phyloP scores from a whole-genome alignment of 2,888 invertebrate species.

The Agrypnus murinus region DNA sequence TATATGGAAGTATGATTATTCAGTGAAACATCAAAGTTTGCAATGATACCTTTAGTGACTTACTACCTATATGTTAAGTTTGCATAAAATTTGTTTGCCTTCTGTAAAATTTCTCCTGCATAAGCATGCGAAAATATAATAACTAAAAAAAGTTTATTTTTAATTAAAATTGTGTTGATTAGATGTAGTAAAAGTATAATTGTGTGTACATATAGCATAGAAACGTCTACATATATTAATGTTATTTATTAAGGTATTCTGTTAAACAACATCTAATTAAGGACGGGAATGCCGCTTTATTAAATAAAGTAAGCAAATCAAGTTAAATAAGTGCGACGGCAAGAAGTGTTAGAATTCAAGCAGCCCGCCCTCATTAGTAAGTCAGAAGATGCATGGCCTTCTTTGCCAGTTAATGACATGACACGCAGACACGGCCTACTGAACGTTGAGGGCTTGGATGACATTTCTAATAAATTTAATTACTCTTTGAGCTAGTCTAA shows the following conservation, averaged over 20 bases:
- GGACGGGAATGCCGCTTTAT: slow-evolving; percentile 32
- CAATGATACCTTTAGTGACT: too few relatives aligned
- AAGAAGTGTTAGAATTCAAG: slow-evolving; percentile 53
- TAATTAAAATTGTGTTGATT: too few relatives aligned
- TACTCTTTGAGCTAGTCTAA: slow-evolving; percentile 60
- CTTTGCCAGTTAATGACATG: slow-evolving; percentile 62
- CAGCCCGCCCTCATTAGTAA: slow-evolving; percentile 64
- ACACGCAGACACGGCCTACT: slow-evolving; percentile 62
- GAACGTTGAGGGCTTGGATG: slow-evolving; percentile 59
- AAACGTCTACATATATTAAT: slow-evolving; percentile 25
- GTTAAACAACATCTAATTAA: slow-evolving; percentile 46
- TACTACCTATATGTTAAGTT: too few relatives aligned
- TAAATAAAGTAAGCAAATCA: slow-evolving; percentile 47
- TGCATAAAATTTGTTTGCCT: too few relatives aligned
- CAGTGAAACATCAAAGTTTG: too few relatives aligned
- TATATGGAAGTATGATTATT: too few relatives aligned
- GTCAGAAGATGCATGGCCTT: slow-evolving; percentile 60
- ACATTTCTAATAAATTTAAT: slow-evolving; percentile 64
- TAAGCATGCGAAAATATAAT: too few relatives aligned
- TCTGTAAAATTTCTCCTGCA: too few relatives aligned
- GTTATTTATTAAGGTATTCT: slow-evolving; percentile 41
- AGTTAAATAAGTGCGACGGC: slow-evolving; percentile 46
- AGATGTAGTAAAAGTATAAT: too few relatives aligned
- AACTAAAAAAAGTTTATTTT: too few relatives aligned
- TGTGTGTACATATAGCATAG: neutral